These are phyloP conservation scores for Stichopus chloronotus DNA, from an alignment of 35 echinoderm and acorn worm species.

Conservation along the genomic window DNA sequence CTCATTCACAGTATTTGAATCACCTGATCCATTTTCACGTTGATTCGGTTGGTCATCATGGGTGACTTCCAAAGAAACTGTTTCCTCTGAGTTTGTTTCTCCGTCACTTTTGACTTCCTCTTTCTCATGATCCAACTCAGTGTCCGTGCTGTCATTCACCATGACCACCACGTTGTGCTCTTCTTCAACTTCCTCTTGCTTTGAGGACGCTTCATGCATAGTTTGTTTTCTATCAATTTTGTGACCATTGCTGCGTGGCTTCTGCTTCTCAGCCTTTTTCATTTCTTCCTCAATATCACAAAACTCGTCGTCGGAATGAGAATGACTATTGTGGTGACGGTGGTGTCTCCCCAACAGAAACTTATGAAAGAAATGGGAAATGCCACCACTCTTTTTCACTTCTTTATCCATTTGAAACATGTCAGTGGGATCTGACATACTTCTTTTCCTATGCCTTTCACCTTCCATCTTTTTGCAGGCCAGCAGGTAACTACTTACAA, in stretches of 20 bases:
- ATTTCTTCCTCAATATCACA: slow-evolving; percentile 25
- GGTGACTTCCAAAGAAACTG: background rate
- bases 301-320: slow-evolving; percentile 28
- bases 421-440: slow-evolving; percentile 36
- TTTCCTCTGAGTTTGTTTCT: background rate
- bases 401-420: slow-evolving; percentile 35
- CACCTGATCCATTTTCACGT: background rate
- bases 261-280: background rate
- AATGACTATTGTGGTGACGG: background rate
- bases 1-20: background rate
- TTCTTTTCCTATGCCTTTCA: background rate
- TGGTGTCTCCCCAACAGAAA: slow-evolving; percentile 30
- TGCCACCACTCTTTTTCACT: slow-evolving; percentile 34
- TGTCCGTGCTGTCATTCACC: slow-evolving; percentile 27
- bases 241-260: background rate
- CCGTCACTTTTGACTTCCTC: background rate
- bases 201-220: background rate
- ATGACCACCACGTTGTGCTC: background rate
- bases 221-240: background rate
- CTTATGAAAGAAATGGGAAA: slow-evolving; percentile 13
- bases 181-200: background rate
- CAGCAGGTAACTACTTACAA: no score
- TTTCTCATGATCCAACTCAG: background rate
- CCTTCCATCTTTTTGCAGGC: background rate
- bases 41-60: no score